Evolutionary conservation across 2,888 invertebrate species (phyloP).

Genomic region (Chloromyia formosa): DNA sequence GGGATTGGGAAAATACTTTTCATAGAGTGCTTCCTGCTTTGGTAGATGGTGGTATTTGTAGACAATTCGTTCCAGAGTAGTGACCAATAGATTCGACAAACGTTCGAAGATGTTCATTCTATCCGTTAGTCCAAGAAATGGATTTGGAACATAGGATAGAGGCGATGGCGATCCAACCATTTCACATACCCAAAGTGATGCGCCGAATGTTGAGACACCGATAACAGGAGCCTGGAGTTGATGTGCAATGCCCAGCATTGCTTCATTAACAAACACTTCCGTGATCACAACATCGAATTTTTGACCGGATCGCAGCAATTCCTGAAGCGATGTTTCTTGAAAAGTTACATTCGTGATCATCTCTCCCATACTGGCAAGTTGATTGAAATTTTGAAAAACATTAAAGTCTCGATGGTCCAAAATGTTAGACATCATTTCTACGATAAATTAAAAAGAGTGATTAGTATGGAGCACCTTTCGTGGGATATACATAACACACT

Average conservation of each 20-base stretch:
- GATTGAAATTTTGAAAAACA: neutral
- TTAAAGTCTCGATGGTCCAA: no score
- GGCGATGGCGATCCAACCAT: conserved; percentile 57
- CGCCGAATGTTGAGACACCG: conserved; percentile 52
- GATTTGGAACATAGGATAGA: conserved; percentile 59
- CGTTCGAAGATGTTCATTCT: conserved; percentile 61
- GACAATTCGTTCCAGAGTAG: conserved; percentile 53
- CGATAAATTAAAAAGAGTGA: no score
- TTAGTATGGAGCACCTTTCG: no score
- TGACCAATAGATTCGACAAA: conserved; percentile 57
- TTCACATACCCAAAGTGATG: conserved; percentile 51
- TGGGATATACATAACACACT: no score
- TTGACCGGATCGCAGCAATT: conserved; percentile 51
- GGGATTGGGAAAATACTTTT: conserved; percentile 56
- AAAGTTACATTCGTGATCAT: conserved; percentile 40
- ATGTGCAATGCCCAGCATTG: conserved; percentile 54
- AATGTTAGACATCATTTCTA: conserved; percentile 9
- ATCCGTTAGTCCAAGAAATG: conserved; percentile 56
- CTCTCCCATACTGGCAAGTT: conserved; percentile 30
- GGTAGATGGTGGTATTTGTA: conserved; percentile 57
- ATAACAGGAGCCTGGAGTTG: conserved; percentile 55
- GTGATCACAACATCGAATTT: conserved; percentile 54
- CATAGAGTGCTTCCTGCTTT: conserved; percentile 55
- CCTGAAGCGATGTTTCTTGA: conserved; percentile 38
- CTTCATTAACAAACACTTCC: conserved; percentile 55